These are phyloP conservation scores for Rhagologus leucostigma DNA, from an alignment of 2,113 vertebrate genomes.

Conservation along the genomic window DNA sequence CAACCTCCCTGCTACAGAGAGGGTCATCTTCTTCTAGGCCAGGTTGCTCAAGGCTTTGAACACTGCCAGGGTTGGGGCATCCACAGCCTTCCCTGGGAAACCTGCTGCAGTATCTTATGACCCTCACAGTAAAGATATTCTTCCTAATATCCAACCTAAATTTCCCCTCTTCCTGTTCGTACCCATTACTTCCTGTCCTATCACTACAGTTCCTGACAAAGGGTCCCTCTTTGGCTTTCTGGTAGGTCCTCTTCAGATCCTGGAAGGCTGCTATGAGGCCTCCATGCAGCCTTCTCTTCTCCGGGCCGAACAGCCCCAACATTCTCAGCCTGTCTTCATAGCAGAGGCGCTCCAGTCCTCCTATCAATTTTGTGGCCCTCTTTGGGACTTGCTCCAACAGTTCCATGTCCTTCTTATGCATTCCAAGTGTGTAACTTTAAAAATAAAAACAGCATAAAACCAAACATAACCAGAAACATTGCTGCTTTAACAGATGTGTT, in stretches of 20 bases:
- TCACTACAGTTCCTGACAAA: background rate
- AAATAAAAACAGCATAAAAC: background rate
- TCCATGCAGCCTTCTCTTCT: background rate
- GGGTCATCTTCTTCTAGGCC: background rate
- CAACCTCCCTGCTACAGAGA: background rate
- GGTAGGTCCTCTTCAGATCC: no score
- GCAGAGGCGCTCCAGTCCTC: no score
- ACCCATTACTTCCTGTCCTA: background rate
- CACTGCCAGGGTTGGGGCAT: background rate
- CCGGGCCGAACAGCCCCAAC: background rate
- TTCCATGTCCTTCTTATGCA: background rate
- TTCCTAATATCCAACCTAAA: background rate
- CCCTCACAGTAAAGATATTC: background rate
- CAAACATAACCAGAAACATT: background rate
- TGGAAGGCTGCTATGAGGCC: background rate
- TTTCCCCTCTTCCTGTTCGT: background rate
- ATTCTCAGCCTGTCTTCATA: background rate
- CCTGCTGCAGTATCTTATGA: background rate
- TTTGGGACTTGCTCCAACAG: background rate
- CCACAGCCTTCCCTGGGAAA: background rate
- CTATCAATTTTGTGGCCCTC: background rate
- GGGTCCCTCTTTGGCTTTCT: accelerated
- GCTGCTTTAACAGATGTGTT: background rate
- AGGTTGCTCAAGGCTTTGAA: background rate
- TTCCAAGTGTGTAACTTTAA: background rate